Evolutionary conservation across 2,113 vertebrate species (phyloP).

Genomic region (Nothoprocta pentlandii): DNA sequence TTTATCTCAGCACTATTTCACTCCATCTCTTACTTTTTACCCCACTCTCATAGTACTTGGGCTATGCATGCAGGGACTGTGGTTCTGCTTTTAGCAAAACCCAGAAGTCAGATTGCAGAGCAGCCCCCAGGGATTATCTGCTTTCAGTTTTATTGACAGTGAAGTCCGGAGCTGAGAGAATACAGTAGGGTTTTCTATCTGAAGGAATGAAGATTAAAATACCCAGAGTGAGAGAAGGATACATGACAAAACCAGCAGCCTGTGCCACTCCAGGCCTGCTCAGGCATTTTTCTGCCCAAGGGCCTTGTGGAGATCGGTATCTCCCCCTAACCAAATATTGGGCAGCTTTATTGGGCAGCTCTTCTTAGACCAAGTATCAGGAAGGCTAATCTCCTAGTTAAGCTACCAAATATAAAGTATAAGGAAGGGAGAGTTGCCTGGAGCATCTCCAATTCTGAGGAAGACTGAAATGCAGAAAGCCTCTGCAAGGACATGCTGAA

Average conservation of each 20-base stretch:
- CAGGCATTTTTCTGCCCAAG: background rate
- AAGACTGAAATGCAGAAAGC: background rate
- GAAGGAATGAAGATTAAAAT: conserved; percentile 28
- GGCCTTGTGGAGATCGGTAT: background rate
- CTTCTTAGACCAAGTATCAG: background rate
- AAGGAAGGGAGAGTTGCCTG: background rate
- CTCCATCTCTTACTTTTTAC: background rate
- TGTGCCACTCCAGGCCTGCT: background rate
- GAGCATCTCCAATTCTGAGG: background rate
- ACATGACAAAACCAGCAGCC: background rate
- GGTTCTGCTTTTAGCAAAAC: background rate
- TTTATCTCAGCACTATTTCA: background rate
- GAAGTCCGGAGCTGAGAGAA: background rate
- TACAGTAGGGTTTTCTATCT: background rate
- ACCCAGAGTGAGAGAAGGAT: background rate
- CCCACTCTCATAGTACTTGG: background rate
- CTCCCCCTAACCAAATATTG: background rate
- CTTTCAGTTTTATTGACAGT: background rate
- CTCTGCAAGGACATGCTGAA: background rate
- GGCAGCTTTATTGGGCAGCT: background rate
- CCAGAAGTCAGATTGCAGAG: background rate
- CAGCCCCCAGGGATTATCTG: background rate
- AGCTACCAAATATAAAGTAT: background rate
- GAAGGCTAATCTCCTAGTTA: background rate
- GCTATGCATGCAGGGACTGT: background rate